Base-by-base conservation (phyloP, 92 coral and sea anemone genomes). In the Zoanthus solanderi region DNA sequence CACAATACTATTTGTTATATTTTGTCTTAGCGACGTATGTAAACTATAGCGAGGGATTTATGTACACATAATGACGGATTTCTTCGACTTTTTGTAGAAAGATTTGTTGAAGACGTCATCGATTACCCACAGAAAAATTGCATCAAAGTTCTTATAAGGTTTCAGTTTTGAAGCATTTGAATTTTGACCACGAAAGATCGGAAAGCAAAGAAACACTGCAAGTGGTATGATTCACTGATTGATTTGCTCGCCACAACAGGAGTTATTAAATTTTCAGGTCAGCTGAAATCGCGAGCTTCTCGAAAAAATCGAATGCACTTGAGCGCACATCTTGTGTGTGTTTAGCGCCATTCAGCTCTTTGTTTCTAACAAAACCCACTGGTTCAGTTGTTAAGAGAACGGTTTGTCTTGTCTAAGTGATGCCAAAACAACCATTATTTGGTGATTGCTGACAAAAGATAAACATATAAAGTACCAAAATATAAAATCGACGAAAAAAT, bases 21-120 rank as follows among this genome's bases (percentile, higher is more conserved):
- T 81, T 81, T 81, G 85, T 66, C 85, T 81, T 81, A 56, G 85
- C 85, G 85, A 81, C 85, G 42, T 23, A 61, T 1, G 75, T 81
- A 81, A 81, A 81, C 85, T 66, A 11, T 34, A 15, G 15, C n/a
- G 9, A 7, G 58, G 2, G 29, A 9, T 30, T 14, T 29, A 52
- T 58, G 48, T 53, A 31, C 67, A 77, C 52, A 28, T 30, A 52
- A 46, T 46, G 34, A 46, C 44, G 57, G 58, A 2, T 46, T 81
- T 47, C 58, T 10, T 23, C 16, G 63, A 28, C 7, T 66, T 65
- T 48, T 66, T 46, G 13, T 18, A 23, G 61, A 68, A 6, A 28
- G n/a, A 45, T 81, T 63, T 46, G 29, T 12, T 16, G 34, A 66
- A 45, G 60, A 79, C 74, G 75, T 81, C 85, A 65, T 81, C 16